phyloP scores from a whole-genome alignment of 2,888 invertebrate species.

The Hipparchia semele region DNA sequence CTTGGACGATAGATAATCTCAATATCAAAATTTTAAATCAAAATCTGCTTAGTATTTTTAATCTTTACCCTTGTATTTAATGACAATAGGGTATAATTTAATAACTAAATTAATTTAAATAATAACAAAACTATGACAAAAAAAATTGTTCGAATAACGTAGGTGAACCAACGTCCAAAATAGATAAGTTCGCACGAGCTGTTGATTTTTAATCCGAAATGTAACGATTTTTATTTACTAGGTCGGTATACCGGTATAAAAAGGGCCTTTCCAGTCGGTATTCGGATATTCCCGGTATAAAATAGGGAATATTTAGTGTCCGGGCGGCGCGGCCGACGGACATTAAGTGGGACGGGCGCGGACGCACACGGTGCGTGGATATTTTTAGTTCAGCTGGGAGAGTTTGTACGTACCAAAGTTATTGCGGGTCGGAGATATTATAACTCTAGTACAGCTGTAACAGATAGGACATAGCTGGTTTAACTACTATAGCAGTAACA shows the following conservation, averaged over 20 bases:
- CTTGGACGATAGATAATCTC: background rate
- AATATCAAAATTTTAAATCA: background rate
- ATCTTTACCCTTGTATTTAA: too few relatives aligned
- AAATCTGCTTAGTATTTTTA: too few relatives aligned
- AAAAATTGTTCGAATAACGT: too few relatives aligned
- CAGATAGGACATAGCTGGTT: background rate
- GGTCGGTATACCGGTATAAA: background rate
- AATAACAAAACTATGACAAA: too few relatives aligned
- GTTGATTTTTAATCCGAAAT: background rate
- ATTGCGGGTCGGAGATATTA: background rate
- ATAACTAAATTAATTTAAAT: too few relatives aligned
- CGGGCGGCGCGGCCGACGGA: slow-evolving; percentile 70
- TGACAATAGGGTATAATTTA: too few relatives aligned
- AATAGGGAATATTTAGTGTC: slow-evolving; percentile 56
- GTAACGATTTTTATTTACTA: background rate
- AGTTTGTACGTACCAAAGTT: slow-evolving; percentile 29
- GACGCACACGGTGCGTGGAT: slow-evolving; percentile 56
- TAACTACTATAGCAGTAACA: background rate
- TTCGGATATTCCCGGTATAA: slow-evolving; percentile 53
- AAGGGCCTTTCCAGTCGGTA: slow-evolving; percentile 73
- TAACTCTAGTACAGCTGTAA: background rate
- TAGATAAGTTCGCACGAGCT: background rate
- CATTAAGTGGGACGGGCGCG: slow-evolving; percentile 66
- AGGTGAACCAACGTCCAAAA: background rate
- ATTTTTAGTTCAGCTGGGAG: slow-evolving; percentile 73